Evolutionary conservation across 1,140 invertebrate genomes (phyloP).

Genomic region (Pachyrhynchus sulphureomaculatus): DNA sequence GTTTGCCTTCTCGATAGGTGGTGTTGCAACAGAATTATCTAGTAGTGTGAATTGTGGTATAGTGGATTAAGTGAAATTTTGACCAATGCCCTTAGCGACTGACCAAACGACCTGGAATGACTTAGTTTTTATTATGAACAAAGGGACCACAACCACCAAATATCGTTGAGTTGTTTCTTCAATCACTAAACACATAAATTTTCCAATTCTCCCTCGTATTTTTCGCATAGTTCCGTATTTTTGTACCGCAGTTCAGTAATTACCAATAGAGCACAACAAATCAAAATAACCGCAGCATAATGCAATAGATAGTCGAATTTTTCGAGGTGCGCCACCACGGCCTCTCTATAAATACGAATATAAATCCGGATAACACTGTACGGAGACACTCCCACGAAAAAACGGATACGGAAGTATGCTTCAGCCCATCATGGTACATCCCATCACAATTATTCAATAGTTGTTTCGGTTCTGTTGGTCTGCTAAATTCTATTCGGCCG

Average conservation of each 20-base stretch:
- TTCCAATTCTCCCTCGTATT: no score
- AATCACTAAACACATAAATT: no score
- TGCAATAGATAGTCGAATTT: conserved; percentile 14
- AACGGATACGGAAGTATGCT: conserved; percentile 36
- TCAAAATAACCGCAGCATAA: background rate
- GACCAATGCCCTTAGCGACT: no score
- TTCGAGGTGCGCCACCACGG: conserved; percentile 10
- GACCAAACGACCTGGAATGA: no score
- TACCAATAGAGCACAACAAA: background rate
- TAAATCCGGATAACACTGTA: conserved; percentile 24
- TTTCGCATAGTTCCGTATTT: no score
- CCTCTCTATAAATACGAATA: conserved; percentile 29
- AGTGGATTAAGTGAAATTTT: no score
- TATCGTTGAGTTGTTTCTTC: no score
- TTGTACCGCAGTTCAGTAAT: background rate
- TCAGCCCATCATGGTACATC: conserved; percentile 33
- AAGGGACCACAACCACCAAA: no score
- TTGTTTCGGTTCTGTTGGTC: background rate
- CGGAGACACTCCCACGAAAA: conserved; percentile 33
- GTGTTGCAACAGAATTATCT: no score
- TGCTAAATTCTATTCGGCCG: background rate
- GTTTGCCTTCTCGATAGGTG: no score
- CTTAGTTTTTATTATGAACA: no score
- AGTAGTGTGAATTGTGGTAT: no score
- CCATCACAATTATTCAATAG: conserved; percentile 22